Percentiles rank a stretch among this genome's conserved stretches.
Conservation (phyloP, 2,888 invertebrate species). For the Platerodrilus igneus region DNA sequence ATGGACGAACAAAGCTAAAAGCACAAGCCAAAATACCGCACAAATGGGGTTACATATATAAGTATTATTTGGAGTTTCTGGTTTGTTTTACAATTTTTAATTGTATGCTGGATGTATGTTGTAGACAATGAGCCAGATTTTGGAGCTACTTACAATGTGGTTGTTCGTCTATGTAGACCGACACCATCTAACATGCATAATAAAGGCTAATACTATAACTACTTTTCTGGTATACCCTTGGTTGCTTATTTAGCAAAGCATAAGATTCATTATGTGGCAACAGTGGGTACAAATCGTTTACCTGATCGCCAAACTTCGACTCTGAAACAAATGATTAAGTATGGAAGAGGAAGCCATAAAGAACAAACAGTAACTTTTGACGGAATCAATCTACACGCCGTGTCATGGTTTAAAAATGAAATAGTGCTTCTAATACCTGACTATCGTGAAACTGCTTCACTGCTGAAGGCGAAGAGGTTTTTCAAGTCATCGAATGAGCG, state of each 20-base stretch:
- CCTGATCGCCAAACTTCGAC: no score
- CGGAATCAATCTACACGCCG: not conserved
- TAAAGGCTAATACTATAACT: slow-evolving; percentile 31
- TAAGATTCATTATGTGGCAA: slow-evolving; percentile 18
- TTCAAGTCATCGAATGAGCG: slow-evolving; percentile 6
- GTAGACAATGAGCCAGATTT: slow-evolving; percentile 23
- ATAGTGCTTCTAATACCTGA: slow-evolving; percentile 12
- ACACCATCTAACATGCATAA: slow-evolving; percentile 26
- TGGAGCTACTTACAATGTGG: slow-evolving; percentile 29
- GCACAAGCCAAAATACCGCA: slow-evolving; percentile 18
- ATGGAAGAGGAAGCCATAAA: slow-evolving; percentile 4
- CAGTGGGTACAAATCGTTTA: no score
- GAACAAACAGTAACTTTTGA: slow-evolving; percentile 6
- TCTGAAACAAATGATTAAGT: slow-evolving; percentile 4
- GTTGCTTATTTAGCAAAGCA: slow-evolving; percentile 7
- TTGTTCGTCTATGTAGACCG: slow-evolving; percentile 25
- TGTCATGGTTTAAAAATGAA: slow-evolving; percentile 13
- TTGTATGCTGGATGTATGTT: slow-evolving; percentile 8
- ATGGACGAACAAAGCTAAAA: slow-evolving; percentile 6
- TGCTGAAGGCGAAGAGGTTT: slow-evolving; percentile 12
- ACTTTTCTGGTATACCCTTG: slow-evolving; percentile 27
- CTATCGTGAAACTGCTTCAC: slow-evolving; percentile 13
- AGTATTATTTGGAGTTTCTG: slow-evolving; percentile 16
- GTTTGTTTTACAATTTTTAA: slow-evolving; percentile 13
- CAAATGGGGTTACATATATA: slow-evolving; percentile 21